Base-by-base conservation (phyloP, 2,888 invertebrate species). In the Cheilosia vernalis region DNA sequence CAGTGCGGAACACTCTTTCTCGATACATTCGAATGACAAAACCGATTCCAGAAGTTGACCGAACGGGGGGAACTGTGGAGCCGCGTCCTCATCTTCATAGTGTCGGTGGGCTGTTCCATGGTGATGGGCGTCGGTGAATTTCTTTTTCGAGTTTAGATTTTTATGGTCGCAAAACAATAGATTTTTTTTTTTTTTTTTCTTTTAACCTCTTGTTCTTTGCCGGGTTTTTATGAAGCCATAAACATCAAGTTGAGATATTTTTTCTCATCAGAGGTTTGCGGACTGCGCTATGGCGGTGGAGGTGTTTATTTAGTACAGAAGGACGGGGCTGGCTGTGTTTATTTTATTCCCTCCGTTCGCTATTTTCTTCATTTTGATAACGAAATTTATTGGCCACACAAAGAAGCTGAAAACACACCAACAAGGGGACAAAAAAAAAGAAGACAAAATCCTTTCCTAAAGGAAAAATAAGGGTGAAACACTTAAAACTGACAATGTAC, bases 401-500 rank as follows among this genome's bases (percentile, higher is more conserved):
- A 79, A 73, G 69, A 78, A 56, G 53, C 51, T 33, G 53, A 37
- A 21, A 19, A 37, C 37, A 37, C 37, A 37, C 10, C 37, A 37
- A 37, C 37, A 37, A 9, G 2, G 10, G 37, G 13, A 15, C 1
- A 19, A 21, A 24, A 53, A 21, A 67, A 49, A 63, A 44, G 47
- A 33, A 60, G 10, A 44, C 37, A 10, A 37, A 5, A 42, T 55
- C 49, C 37, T 37, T 64, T 47, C 2, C 6, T 49, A 33, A 40
- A n/a, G 15, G 53, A 27, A 51, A 84, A 33, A 24, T 81, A 81
- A 61, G 80, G 76, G 67, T 77, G 72, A 80, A 85, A 77, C 85
- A 85, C 85, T 85, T 85, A 85, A 85, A 77, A 85, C 85, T 80
- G 85, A 85, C 85, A 85, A 85, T 81, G 81, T 85, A 85, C 81